Percentiles rank a stretch among this genome's conserved stretches.
Conservation (phyloP, 2,113 vertebrate genomes). For the Dromaius novaehollandiae region DNA sequence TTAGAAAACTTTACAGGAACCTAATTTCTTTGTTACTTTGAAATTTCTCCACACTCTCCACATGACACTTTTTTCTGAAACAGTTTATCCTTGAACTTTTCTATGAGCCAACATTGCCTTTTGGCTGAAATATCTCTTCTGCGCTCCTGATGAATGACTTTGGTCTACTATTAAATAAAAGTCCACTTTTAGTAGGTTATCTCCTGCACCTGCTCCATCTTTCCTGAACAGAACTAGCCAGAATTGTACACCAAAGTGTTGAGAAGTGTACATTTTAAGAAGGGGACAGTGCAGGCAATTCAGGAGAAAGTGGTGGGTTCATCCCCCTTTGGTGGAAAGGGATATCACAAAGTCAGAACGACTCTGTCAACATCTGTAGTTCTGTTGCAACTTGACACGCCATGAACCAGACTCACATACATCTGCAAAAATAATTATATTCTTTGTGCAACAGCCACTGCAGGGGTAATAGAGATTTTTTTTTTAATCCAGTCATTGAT, state of each 20-base stretch:
- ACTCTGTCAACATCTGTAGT: not conserved
- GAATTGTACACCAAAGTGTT: not conserved
- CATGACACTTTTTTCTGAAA: not conserved
- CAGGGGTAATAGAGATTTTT: conserved; percentile 40
- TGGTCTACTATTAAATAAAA: not conserved
- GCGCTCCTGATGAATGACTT: not conserved
- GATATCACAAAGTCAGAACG: not conserved
- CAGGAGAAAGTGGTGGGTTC: not conserved
- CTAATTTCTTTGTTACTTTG: not conserved
- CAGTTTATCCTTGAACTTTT: not conserved
- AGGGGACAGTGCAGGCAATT: not conserved
- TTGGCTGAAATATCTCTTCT: not conserved
- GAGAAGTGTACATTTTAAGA: not conserved
- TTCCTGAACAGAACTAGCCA: not conserved
- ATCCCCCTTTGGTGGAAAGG: not conserved
- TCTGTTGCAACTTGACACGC: not conserved
- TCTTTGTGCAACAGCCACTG: conserved; percentile 7
- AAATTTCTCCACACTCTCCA: not conserved
- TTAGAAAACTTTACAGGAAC: not conserved
- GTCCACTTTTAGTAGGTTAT: not conserved
- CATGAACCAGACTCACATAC: not conserved
- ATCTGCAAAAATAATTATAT: conserved; percentile 53
- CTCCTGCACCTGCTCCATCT: not conserved
- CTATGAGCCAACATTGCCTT: not conserved
- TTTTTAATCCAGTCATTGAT: conserved; percentile 11